Evolutionary conservation across 2,888 invertebrate genomes (phyloP).

Genomic region (Habroteleia sp.): DNA sequence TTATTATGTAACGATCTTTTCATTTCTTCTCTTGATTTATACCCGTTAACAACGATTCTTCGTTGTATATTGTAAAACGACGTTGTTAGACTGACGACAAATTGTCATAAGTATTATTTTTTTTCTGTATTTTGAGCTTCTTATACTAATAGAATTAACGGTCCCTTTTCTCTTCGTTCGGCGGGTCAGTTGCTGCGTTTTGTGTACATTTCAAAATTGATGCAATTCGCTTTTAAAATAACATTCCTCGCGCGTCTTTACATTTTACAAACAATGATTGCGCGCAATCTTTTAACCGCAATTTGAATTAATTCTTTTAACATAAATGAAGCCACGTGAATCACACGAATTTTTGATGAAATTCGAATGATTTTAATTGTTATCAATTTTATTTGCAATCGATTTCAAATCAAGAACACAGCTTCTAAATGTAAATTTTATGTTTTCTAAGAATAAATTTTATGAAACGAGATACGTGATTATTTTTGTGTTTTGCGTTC

Average conservation of each 20-base stretch:
- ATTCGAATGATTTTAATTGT: slow-evolving; percentile 25
- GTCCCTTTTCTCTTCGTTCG: neutral
- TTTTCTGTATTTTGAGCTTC: slow-evolving; percentile 1
- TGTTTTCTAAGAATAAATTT: slow-evolving; percentile 56
- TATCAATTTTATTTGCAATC: slow-evolving; percentile 43
- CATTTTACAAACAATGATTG: neutral
- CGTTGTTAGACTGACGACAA: slow-evolving; percentile 14
- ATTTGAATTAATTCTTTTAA: slow-evolving; percentile 1
- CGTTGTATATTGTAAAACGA: slow-evolving; percentile 9
- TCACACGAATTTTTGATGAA: slow-evolving; percentile 10
- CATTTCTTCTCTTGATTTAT: neutral
- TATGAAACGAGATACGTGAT: slow-evolving; percentile 30
- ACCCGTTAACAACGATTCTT: neutral
- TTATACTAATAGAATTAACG: slow-evolving; percentile 22
- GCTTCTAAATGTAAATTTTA: slow-evolving; percentile 53
- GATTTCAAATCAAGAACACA: slow-evolving; percentile 49
- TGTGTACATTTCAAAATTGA: slow-evolving; percentile 10
- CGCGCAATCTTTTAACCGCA: slow-evolving; percentile 17
- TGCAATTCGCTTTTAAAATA: slow-evolving; percentile 34
- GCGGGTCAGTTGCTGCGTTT: slow-evolving; percentile 2
- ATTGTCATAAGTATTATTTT: neutral
- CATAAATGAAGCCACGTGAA: neutral
- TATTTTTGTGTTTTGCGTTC: slow-evolving; percentile 12
- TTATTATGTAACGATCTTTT: slow-evolving; percentile 10
- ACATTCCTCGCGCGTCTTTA: slow-evolving; percentile 16